These are phyloP conservation scores for Dyspetes luteomarginatus DNA, from an alignment of 2,888 invertebrate genomes.

Conservation along the genomic window DNA sequence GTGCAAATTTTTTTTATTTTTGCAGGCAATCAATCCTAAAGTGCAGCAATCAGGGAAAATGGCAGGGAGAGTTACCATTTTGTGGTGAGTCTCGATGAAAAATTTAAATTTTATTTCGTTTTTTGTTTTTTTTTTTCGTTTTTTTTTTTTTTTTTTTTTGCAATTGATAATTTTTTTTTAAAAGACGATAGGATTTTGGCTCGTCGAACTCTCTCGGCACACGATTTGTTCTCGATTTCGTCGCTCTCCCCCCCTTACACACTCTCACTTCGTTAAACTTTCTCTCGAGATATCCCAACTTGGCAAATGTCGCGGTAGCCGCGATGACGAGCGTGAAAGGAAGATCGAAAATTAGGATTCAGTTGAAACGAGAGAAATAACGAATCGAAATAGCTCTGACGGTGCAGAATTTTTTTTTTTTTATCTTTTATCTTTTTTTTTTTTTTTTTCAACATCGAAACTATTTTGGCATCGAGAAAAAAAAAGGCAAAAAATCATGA, in stretches of 20 bases:
- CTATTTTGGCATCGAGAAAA: too few species aligned
- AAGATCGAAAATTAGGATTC: constrained; percentile 44
- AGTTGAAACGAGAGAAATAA: constrained; percentile 12
- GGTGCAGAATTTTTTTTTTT: too few species aligned
- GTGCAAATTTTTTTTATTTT: constrained; percentile 68
- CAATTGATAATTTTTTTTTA: neutral
- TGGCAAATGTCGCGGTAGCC: constrained; percentile 38
- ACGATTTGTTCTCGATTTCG: constrained; percentile 46
- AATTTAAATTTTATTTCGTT: neutral
- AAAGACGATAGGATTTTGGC: constrained; percentile 39
- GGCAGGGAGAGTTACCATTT: constrained; percentile 93
- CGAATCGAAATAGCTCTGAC: neutral
- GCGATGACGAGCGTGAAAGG: constrained; percentile 30
- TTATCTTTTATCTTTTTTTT: neutral
- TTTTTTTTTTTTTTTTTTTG: neutral
- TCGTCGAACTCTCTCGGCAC: constrained; percentile 34
- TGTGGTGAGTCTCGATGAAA: constrained; percentile 87
- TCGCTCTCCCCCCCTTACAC: constrained; percentile 27
- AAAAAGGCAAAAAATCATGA: neutral
- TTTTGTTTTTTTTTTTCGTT: neutral
- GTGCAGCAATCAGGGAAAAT: constrained; percentile 89
- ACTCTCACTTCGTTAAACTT: constrained; percentile 49
- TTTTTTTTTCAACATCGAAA: too few species aligned
- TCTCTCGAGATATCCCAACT: constrained; percentile 45
- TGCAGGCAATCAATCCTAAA: constrained; percentile 86